Base-by-base conservation (phyloP, 2,113 vertebrate genomes). In the Pseudolaguvia tuberculata region DNA sequence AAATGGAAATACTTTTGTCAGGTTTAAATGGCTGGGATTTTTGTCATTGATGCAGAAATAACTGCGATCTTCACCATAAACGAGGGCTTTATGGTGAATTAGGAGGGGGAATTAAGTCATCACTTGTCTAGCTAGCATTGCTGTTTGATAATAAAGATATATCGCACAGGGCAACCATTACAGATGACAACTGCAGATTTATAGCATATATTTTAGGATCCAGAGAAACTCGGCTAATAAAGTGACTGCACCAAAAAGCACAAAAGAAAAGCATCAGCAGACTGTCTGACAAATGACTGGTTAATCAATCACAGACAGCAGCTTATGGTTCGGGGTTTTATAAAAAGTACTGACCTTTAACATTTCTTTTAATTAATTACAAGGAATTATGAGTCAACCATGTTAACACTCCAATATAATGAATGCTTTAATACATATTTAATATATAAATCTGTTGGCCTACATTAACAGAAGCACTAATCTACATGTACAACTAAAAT, bases 111-210 rank as follows among this genome's bases (percentile, higher is more conserved):
- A 81, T 81, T 81, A 78, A 78, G 79, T 81, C 76, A 74, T 78
- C 79, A 78, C 58, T 78, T 81, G 72, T 81, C 79, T 78, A 62
- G 66, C 79, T 51, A 71, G 67, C 67, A 65, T 51, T 71, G 79
- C 55, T 70, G 56, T 74, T 52, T 73, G 79, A 80, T 78, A 78
- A 78, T 75, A 58, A 73, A 81, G 75, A 81, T 81, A 56, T 74
- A 77, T 73, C 55, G 67, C 70, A 65, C 57, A 8, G 65, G 70
- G 76, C 42, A 62, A 35, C 31, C 68, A 63, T 71, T 62, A 78
- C 52, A 53, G 59, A 56, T 74, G 79, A 71, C 58, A 59, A 35
- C 61, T 66, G 23, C 58, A 69, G 59, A 81, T 74, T 71, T 71
- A 70, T 58, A 53, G 71, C 66, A 27, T 35, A 47, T 70, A 63